These are phyloP conservation scores for Psammodynastes pulverulentus DNA, from an alignment of 2,113 vertebrate genomes.

Conservation along the genomic window DNA sequence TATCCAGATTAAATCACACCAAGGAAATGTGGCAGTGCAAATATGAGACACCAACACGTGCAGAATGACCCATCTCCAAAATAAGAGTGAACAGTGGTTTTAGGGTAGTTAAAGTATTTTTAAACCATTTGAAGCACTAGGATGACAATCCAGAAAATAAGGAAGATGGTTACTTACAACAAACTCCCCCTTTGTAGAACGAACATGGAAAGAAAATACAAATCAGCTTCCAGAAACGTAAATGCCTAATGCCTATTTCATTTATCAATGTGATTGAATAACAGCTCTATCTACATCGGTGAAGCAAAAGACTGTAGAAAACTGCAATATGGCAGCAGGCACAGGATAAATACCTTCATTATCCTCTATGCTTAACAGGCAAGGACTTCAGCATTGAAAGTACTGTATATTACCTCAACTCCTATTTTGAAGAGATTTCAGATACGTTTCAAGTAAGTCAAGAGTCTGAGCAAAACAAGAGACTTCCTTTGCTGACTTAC, in stretches of 20 bases:
- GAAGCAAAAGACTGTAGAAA: not conserved
- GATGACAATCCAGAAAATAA: fast-evolving
- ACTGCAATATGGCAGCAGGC: not conserved
- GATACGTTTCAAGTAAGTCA: not conserved
- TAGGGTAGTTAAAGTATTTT: not conserved
- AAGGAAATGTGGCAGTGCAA: not conserved
- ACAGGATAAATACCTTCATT: not conserved
- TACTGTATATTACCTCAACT: not conserved
- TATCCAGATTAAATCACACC: not conserved
- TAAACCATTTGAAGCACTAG: not conserved
- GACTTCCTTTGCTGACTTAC: not conserved
- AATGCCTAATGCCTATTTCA: not conserved
- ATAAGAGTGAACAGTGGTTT: not conserved
- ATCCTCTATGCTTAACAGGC: not conserved
- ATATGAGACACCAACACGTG: not conserved
- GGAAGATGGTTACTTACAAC: slow-evolving; percentile 67
- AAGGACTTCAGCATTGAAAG: not conserved
- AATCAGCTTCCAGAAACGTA: not conserved
- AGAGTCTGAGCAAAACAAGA: not conserved
- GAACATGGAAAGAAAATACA: slow-evolving; percentile 23
- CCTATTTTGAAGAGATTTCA: not conserved
- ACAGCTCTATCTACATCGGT: not conserved
- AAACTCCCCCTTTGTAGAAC: slow-evolving; percentile 66
- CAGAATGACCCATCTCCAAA: not conserved
- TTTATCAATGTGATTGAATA: not conserved